Percentiles rank a stretch among this genome's conserved stretches.
phyloP scores from a whole-genome alignment of 1,140 invertebrate genomes.

The Cydia strobilella region DNA sequence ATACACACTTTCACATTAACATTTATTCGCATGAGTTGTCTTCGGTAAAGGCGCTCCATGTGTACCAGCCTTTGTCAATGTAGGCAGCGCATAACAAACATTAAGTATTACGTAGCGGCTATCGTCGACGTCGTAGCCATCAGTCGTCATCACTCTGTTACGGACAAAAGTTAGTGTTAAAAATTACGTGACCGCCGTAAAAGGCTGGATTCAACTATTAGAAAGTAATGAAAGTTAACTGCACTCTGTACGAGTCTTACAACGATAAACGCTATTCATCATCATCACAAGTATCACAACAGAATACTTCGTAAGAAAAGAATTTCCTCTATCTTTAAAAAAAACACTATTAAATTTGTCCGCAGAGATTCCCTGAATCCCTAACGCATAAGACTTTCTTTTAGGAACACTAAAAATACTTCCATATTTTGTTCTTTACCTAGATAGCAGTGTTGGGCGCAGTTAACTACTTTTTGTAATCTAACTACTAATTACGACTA shows the following conservation, averaged over 20 bases:
- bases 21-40: background rate
- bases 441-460: too few species aligned
- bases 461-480: too few species aligned
- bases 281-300: background rate
- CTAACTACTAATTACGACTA: too few species aligned
- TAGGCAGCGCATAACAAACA: conserved; percentile 39
- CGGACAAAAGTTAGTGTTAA: conserved; percentile 56
- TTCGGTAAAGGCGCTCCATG: background rate
- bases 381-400: too few species aligned
- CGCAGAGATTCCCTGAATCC: too few species aligned
- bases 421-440: too few species aligned
- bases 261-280: background rate
- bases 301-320: background rate
- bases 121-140: too few species aligned
- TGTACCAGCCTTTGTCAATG: conserved; percentile 40
- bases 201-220: conserved; percentile 53
- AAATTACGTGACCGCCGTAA: conserved; percentile 60
- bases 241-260: background rate
- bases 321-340: too few species aligned
- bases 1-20: background rate
- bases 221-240: conserved; percentile 50
- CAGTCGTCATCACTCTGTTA: conserved; percentile 39
- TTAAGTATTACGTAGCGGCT: too few species aligned
- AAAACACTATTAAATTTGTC: too few species aligned
- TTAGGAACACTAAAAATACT: too few species aligned